Conservation (phyloP, 2,888 invertebrate genomes). For the Drosophila falleni region DNA sequence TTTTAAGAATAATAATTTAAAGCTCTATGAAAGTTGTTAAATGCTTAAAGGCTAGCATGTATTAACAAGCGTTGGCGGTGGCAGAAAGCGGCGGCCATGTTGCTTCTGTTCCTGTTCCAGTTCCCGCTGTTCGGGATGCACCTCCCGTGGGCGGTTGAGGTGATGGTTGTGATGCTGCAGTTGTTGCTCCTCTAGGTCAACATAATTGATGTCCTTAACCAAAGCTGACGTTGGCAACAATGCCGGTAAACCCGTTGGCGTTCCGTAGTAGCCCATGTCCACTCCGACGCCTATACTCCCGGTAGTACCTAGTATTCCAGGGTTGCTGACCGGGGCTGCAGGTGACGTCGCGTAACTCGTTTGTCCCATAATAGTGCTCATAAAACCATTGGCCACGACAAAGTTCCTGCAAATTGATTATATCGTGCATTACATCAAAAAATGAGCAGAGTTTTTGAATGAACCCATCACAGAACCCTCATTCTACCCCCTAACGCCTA, state of each 20-base stretch:
- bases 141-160: constrained; percentile 10
- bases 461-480: not conserved
- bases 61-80: constrained; percentile 67
- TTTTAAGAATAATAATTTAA: constrained; percentile 39
- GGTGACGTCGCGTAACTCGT: constrained; percentile 78
- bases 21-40: constrained; percentile 51
- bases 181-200: constrained; percentile 65
- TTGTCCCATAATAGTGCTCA: constrained; percentile 86
- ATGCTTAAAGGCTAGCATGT: constrained; percentile 77
- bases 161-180: constrained; percentile 21
- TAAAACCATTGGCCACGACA: constrained; percentile 88
- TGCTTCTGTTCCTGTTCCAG: constrained; percentile 24
- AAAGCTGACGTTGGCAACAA: constrained; percentile 73
- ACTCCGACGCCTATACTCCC: not conserved
- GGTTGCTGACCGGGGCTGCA: constrained; percentile 29
- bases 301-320: constrained; percentile 34
- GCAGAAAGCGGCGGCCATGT: constrained; percentile 53
- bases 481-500: not conserved
- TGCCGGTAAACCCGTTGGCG: constrained; percentile 57
- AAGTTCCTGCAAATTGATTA: constrained; percentile 86
- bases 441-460: constrained; percentile 29
- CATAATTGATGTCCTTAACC: constrained; percentile 69
- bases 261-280: constrained; percentile 62
- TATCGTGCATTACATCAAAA: constrained; percentile 59
- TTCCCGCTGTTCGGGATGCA: constrained; percentile 34